Percentiles rank a stretch among this genome's conserved stretches.
phyloP scores from a whole-genome alignment of 2,888 invertebrate genomes.

The Cecidostiba fungosa region DNA sequence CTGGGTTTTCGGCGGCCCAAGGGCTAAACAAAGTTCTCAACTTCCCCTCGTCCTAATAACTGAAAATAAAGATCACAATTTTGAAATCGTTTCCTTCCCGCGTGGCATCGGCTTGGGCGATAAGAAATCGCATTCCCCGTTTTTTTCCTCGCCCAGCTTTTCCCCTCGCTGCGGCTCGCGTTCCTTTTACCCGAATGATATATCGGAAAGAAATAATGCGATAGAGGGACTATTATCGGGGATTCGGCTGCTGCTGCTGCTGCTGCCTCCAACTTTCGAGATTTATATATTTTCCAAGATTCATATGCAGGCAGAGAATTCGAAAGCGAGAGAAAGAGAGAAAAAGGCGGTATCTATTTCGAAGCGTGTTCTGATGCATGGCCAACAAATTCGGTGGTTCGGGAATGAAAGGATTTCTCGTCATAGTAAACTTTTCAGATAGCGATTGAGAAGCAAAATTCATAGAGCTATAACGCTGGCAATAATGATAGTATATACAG shows the following conservation, averaged over 20 bases:
- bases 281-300: conserved; percentile 54
- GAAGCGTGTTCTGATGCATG: not conserved
- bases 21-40: conserved; percentile 23
- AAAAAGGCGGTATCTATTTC: conserved; percentile 18
- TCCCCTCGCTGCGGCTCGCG: not conserved
- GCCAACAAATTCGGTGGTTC: conserved; percentile 27
- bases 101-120: not conserved
- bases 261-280: not conserved
- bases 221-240: conserved; percentile 52
- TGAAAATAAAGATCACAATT: conserved; percentile 53
- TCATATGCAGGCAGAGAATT: conserved; percentile 13
- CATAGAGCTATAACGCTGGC: not conserved
- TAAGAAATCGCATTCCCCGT: conserved; percentile 34
- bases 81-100: conserved; percentile 32
- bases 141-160: not conserved
- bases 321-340: not conserved
- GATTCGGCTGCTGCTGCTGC: conserved; percentile 9
- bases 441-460: not conserved
- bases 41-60: not conserved
- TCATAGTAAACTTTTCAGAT: too few relatives aligned
- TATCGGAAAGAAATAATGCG: conserved; percentile 52
- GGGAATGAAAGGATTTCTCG: too few relatives aligned
- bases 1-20: not conserved
- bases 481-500: not conserved
- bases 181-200: conserved; percentile 43